Percentiles rank a stretch among this genome's conserved stretches.
These are phyloP conservation scores for Stegostoma tigrinum DNA, from an alignment of 2,113 vertebrate genomes.

Conservation along the genomic window DNA sequence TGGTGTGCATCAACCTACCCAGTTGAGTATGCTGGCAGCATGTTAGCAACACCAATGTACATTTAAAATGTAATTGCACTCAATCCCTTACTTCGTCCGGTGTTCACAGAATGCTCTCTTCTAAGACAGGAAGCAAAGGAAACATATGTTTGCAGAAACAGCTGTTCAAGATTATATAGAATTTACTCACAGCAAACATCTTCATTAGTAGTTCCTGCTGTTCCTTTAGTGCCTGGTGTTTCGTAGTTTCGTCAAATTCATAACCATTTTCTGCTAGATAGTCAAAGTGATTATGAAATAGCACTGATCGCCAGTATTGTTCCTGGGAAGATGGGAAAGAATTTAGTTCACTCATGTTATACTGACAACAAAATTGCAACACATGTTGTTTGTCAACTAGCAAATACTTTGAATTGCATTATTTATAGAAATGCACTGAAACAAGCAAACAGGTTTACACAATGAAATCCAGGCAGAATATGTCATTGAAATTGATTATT, in stretches of 20 bases:
- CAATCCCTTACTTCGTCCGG: not conserved
- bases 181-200: constrained; percentile 85
- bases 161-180: not conserved
- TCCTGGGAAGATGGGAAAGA: constrained; percentile 61
- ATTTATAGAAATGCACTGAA: not conserved
- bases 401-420: not conserved
- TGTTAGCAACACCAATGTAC: not conserved
- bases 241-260: constrained; percentile 67
- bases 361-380: constrained; percentile 9
- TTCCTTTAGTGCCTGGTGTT: constrained; percentile 68
- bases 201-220: constrained; percentile 93
- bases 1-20: not conserved
- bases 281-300: constrained; percentile 75
- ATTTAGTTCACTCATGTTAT: not conserved
- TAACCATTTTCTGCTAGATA: constrained; percentile 80
- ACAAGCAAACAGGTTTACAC: not conserved
- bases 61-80: not conserved
- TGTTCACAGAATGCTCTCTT: not conserved
- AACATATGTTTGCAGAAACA: not conserved
- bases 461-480: not conserved
- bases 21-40: not conserved
- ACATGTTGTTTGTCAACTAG: not conserved
- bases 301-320: constrained; percentile 81
- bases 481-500: not conserved
- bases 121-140: not conserved